Percentiles rank a stretch among this genome's conserved stretches.
Evolutionary conservation across 2,888 invertebrate genomes (phyloP).

Genomic region (Tinea trinotella): DNA sequence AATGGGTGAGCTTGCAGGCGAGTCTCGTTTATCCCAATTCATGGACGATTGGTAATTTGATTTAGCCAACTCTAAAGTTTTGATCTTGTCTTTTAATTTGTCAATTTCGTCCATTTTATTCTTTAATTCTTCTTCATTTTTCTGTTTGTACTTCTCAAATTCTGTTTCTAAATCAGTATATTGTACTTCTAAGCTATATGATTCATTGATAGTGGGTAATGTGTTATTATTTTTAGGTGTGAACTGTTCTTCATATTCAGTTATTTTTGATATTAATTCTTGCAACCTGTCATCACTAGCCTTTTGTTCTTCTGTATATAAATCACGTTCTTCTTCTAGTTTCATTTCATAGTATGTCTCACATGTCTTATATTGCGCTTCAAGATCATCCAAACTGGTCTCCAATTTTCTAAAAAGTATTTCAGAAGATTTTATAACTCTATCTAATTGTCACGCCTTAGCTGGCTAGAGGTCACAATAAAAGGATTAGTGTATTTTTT

Average conservation of each 20-base stretch:
- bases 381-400: slow-evolving; percentile 80
- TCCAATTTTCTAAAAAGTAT: slow-evolving; percentile 73
- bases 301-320: slow-evolving; percentile 82
- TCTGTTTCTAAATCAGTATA: slow-evolving; percentile 81
- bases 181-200: slow-evolving; percentile 70
- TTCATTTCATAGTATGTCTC: slow-evolving; percentile 91
- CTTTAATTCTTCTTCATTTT: slow-evolving; percentile 64
- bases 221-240: slow-evolving; percentile 57
- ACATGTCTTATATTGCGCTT: slow-evolving; percentile 84
- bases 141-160: slow-evolving; percentile 70
- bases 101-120: slow-evolving; percentile 71
- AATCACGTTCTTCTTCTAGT: slow-evolving; percentile 82
- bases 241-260: slow-evolving; percentile 86
- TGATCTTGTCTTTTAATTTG: slow-evolving; percentile 60
- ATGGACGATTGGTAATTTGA: slow-evolving; percentile 15
- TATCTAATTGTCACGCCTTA: too few relatives aligned
- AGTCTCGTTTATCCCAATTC: slow-evolving; percentile 32
- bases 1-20: slow-evolving; percentile 49
- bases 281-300: slow-evolving; percentile 83
- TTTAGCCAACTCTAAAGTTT: slow-evolving; percentile 38
- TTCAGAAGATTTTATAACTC: too few relatives aligned
- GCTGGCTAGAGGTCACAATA: too few relatives aligned
- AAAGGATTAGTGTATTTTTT: too few relatives aligned
- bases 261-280: slow-evolving; percentile 80
- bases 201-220: slow-evolving; percentile 85